Base-by-base conservation (phyloP, 2,797 vertebrate genomes). In the Melanotaenia parkinsoni region DNA sequence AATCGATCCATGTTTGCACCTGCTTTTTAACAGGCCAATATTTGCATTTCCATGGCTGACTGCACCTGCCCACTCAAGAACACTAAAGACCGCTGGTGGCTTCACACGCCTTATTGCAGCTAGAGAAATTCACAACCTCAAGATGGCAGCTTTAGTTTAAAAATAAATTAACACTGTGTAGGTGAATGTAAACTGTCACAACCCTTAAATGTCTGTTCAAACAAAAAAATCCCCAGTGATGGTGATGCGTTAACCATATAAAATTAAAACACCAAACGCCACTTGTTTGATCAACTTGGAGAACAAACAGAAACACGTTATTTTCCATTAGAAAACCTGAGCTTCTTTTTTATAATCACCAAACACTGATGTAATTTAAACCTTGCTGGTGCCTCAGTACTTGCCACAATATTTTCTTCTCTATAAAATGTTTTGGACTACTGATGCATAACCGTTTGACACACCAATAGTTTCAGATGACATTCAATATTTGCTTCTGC, bases 41-140 rank as follows among this genome's bases (percentile, higher is more conserved):
- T 90, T 87, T 86, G 78, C 84, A 80, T 85, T 83, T 81, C 74
- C 72, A 85, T 73, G 72, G 63, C 51, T 40, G 64, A 84, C 1
- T 33, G 79, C 69, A 81, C 70, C 76, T 85, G 85, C 64, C 72
- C 66, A 14, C 60, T 60, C 66, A 68, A 58, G 71, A 75, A 56
- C 13, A 73, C 47, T 3, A 51, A 56, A 53, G 37, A 47, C 63
- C 4, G 61, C 69, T 72, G 68, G 57, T 38, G 70, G 68, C 58
- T 57, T 64, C 51, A 45, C 50, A 43, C 64, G 40, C 50, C 37
- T 58, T 38, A 67, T 59, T 45, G 56, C 67, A 63, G 47, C 8
- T 11, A 40, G 47, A 11, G 16, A 53, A 76, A 56, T 58, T 13
- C 33, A 40, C 40, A 61, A 72, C 45, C 51, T 50, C 13, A 63